A percentile compares a stretch with the other conserved stretches of the same genome.
These are phyloP conservation scores for Terebella lapidaria DNA, from an alignment of 2,888 invertebrate species.

Conservation along the genomic window DNA sequence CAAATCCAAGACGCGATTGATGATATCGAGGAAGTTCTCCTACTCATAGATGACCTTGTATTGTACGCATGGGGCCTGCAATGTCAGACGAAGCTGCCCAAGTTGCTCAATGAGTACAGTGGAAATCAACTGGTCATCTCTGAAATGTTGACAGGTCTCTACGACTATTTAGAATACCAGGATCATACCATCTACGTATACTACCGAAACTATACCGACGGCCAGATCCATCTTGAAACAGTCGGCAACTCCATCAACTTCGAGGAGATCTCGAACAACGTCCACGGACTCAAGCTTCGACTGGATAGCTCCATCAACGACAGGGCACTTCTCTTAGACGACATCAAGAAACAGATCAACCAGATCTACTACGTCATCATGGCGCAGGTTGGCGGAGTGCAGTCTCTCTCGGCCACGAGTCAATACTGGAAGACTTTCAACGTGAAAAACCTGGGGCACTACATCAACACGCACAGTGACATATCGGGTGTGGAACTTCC, in stretches of 20 bases:
- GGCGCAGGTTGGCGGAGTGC: neutral
- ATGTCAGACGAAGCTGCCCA: conserved; percentile 5
- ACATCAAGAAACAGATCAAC: conserved; percentile 6
- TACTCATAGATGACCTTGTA: neutral
- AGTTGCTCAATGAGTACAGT: neutral
- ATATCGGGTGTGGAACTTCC: neutral
- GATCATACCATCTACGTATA: neutral
- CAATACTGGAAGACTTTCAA: neutral
- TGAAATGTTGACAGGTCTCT: neutral
- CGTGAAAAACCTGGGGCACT: neutral
- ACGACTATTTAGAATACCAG: neutral
- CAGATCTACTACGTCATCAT: conserved; percentile 3
- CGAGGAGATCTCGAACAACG: neutral
- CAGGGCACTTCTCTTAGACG: neutral
- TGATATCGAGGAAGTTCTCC: neutral
- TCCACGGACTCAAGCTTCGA: neutral
- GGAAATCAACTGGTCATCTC: neutral
- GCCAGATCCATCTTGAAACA: neutral
- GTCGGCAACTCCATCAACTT: conserved; percentile 1
- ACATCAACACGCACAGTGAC: neutral
- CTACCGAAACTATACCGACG: neutral
- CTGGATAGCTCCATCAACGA: conserved; percentile 5
- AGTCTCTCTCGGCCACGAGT: neutral
- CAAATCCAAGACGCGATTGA: neutral
- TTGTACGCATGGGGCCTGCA: neutral